Evolutionary conservation across 2,797 vertebrate species (phyloP).

Genomic region (Coregonus ussuriensis): DNA sequence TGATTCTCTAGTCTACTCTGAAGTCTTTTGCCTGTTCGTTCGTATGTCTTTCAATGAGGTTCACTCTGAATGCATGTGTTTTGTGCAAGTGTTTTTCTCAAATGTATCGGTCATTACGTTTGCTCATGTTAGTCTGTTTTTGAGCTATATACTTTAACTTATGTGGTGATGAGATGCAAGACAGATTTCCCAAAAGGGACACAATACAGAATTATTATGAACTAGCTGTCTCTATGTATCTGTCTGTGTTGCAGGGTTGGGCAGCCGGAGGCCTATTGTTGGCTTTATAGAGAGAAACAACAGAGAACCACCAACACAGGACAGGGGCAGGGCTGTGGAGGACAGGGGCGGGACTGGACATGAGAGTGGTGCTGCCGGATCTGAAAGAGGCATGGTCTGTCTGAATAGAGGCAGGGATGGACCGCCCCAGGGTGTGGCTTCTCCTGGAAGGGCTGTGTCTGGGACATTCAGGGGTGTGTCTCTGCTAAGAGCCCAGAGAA

Average conservation of each 20-base stretch:
- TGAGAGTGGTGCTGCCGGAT: not conserved
- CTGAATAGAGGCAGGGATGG: slow-evolving; percentile 25
- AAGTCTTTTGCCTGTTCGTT: not conserved
- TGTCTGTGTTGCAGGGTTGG: slow-evolving; percentile 68
- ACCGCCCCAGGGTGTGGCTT: slow-evolving; percentile 5
- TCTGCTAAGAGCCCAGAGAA: slow-evolving; percentile 77
- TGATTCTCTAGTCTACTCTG: no score
- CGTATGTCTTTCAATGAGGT: not conserved
- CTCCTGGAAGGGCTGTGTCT: slow-evolving; percentile 22
- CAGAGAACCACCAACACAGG: slow-evolving; percentile 52
- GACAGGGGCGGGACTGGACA: slow-evolving; percentile 34
- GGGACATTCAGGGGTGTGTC: slow-evolving; percentile 26
- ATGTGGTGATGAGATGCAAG: slow-evolving; percentile 63
- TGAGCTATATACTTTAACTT: no score
- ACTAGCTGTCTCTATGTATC: slow-evolving; percentile 24
- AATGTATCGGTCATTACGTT: not conserved
- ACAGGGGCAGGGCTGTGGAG: slow-evolving; percentile 34
- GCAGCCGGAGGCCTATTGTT: slow-evolving; percentile 72
- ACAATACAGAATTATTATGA: not conserved
- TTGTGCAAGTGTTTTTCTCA: not conserved
- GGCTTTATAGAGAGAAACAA: slow-evolving; percentile 76
- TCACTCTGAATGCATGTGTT: not conserved
- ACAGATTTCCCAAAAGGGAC: slow-evolving; percentile 45
- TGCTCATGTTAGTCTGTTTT: no score
- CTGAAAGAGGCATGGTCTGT: slow-evolving; percentile 28